Evolutionary conservation across 2,797 vertebrate species (phyloP), one percentile per base, ranked within the genome.

Genomic region (Hoplostethus mediterraneus): DNA sequence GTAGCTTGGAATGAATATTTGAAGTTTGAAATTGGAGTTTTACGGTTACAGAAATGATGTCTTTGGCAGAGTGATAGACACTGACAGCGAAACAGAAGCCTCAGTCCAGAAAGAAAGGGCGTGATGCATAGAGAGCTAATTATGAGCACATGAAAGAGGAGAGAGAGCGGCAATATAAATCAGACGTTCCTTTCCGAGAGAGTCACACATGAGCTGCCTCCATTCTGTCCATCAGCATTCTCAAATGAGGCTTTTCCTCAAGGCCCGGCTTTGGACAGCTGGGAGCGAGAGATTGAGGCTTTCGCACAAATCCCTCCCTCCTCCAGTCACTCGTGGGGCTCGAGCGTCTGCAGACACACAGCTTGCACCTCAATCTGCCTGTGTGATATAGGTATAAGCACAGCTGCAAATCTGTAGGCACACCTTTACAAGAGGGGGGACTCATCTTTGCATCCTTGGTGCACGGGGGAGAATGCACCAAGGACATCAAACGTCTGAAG

Each of bases 161-260:
- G 36, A 59, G 52, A 73, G 62, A 63, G 28, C 53, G 52, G 70
- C 60, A 71, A 45, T 63, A 68, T 55, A 79, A 85, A 83, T 77
- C 52, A 77, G 69, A 74, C 53, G 62, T 17, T 71, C 57, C 33
- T 78, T 64, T 77, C 55, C 38, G 58, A 61, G 65, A 69, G 42
- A 82, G 63, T 85, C 73, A 79, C 77, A 83, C 81, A 84, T 67
- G 75, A 87, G 76, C 63, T 64, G 77, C 63, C 74, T 76, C 59
- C 44, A 58, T 64, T 73, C 73, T 65, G 67, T 76, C 74, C 66
- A 81, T 87, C 73, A 77, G 56, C 28, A 49, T 73, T 73, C 60
- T 65, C 73, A 71, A 73, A 28, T 53, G 57, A 83, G 67, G 53
- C 57, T 75, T 87, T 79, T 86, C 71, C 59, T 44, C 56, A 78